phyloP scores from a whole-genome alignment of 1,140 invertebrate species.

The Drosophila truncata region DNA sequence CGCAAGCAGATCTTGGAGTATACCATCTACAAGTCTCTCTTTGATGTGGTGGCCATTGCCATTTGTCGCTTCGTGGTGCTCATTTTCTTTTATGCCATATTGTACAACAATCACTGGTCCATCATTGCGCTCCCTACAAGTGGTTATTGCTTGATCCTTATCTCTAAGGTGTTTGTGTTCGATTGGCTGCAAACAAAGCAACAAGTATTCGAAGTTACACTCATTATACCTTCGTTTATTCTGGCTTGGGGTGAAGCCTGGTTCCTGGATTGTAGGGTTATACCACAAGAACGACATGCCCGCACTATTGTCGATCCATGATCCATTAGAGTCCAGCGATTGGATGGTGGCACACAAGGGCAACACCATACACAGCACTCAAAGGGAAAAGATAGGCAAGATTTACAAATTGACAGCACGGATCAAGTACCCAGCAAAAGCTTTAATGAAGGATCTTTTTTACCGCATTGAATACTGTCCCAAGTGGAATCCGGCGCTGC shows the following conservation, averaged over 20 bases:
- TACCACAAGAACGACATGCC: slow-evolving; percentile 91
- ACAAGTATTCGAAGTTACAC: slow-evolving; percentile 92
- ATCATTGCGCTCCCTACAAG: slow-evolving; percentile 92
- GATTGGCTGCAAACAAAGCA: slow-evolving; percentile 90
- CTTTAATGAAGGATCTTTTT: slow-evolving; percentile 90
- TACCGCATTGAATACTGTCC: slow-evolving; percentile 89
- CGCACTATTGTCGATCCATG: slow-evolving; percentile 81
- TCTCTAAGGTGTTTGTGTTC: slow-evolving; percentile 93
- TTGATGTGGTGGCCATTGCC: slow-evolving; percentile 92
- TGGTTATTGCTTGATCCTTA: slow-evolving; percentile 91
- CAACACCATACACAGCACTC: slow-evolving; percentile 89
- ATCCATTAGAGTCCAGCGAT: slow-evolving; percentile 87
- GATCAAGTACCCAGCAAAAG: slow-evolving; percentile 89
- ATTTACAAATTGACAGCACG: slow-evolving; percentile 90
- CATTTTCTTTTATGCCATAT: slow-evolving; percentile 91
- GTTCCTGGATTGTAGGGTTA: slow-evolving; percentile 94
- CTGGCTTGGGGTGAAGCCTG: slow-evolving; percentile 94
- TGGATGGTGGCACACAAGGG: slow-evolving; percentile 89
- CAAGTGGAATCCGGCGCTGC: slow-evolving; percentile 92
- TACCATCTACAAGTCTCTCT: slow-evolving; percentile 90
- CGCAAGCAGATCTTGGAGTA: slow-evolving; percentile 91
- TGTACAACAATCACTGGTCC: slow-evolving; percentile 93
- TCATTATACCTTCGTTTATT: slow-evolving; percentile 92
- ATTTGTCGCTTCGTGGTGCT: slow-evolving; percentile 90
- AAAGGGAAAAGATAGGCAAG: slow-evolving; percentile 88